phyloP scores from a whole-genome alignment of 2,113 vertebrate genomes.

The Phyllopteryx taeniolatus region DNA sequence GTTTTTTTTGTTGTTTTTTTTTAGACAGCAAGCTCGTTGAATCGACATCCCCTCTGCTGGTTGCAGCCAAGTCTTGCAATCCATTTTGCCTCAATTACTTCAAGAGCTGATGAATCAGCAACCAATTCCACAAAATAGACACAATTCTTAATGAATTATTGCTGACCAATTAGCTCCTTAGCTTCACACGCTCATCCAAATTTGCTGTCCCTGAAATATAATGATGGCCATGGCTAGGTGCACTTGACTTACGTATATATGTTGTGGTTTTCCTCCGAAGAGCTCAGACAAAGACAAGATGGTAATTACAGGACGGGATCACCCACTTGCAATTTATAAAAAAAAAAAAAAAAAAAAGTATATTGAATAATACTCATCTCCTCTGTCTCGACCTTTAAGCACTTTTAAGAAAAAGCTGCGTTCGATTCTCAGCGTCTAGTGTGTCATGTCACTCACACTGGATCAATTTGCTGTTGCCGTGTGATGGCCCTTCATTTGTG shows the following conservation, averaged over 20 bases:
- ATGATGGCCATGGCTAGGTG: neutral
- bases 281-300: slow-evolving; percentile 33
- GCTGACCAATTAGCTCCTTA: neutral
- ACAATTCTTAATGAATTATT: neutral
- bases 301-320: slow-evolving; percentile 47
- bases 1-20: neutral
- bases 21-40: neutral
- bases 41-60: neutral
- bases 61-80: neutral
- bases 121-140: neutral
- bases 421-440: neutral
- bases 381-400: slow-evolving; percentile 67
- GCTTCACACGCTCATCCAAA: neutral
- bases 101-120: neutral
- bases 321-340: slow-evolving; percentile 45
- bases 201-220: neutral
- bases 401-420: slow-evolving; percentile 38
- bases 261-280: neutral
- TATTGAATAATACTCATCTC: slow-evolving; percentile 62
- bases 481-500: slow-evolving; percentile 21
- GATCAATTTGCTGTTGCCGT: slow-evolving; percentile 35
- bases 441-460: slow-evolving; percentile 19
- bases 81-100: neutral
- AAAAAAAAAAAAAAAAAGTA: slow-evolving; percentile 39
- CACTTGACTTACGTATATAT: neutral